Evolutionary conservation across 2,113 vertebrate species (phyloP).

Genomic region (Lepidothrix coronata): DNA sequence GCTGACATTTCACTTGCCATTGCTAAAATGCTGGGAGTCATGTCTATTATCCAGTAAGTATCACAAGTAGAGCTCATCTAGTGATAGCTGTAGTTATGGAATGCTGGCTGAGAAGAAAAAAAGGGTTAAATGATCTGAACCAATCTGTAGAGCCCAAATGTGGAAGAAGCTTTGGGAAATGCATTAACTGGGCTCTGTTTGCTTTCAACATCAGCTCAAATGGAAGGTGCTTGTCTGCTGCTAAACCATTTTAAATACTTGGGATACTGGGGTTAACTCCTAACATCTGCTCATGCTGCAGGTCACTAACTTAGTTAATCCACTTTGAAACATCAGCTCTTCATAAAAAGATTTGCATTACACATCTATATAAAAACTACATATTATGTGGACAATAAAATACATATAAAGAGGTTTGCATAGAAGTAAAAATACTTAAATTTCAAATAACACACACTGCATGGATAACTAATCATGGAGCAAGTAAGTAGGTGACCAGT

Average conservation of each 20-base stretch:
- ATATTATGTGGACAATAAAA: neutral
- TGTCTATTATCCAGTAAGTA: neutral
- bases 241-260: neutral
- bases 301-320: neutral
- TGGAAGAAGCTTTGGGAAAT: neutral
- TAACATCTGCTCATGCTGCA: neutral
- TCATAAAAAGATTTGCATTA: neutral
- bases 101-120: neutral
- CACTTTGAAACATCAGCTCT: neutral
- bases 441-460: neutral
- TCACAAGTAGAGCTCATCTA: neutral
- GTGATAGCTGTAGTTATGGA: neutral
- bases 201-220: neutral
- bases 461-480: neutral
- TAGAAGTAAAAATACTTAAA: neutral
- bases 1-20: neutral
- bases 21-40: neutral
- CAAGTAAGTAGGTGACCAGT: neutral
- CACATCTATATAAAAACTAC: neutral
- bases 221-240: neutral
- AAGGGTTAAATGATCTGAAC: neutral
- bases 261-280: neutral
- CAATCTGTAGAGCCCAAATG: neutral
- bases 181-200: fast-evolving
- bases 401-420: neutral